A percentile compares a stretch with the other conserved stretches of the same genome.
These are phyloP conservation scores for Aspidoscelis tigris DNA, from an alignment of 2,113 vertebrate genomes.

Conservation along the genomic window DNA sequence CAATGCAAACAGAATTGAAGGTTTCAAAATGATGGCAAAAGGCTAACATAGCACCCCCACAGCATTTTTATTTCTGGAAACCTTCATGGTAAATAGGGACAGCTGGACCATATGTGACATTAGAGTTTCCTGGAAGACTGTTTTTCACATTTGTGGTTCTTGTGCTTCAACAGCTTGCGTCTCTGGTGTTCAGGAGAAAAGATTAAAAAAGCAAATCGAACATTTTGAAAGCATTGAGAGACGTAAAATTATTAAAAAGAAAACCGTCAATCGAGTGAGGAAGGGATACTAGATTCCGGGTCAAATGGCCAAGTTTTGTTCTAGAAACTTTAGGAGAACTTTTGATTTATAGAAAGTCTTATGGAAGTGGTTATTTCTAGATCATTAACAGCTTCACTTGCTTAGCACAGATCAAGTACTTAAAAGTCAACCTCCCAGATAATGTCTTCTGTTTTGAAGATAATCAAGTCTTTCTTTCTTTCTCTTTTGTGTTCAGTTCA, in stretches of 20 bases:
- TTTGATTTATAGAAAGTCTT: no score
- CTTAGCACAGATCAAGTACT: no score
- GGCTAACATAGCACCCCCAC: neutral
- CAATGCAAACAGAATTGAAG: constrained; percentile 11
- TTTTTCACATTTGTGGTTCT: neutral
- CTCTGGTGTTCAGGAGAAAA: neutral
- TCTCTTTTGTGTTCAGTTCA: no score
- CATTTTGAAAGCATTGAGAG: neutral
- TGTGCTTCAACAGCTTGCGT: neutral
- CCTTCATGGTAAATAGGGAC: neutral
- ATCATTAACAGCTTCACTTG: no score
- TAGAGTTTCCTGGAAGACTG: neutral
- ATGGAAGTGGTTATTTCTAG: no score
- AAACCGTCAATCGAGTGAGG: no score
- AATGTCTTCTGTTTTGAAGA: no score
- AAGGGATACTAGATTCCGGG: no score
- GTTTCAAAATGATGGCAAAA: neutral
- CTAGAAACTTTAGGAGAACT: no score
- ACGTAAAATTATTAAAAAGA: neutral
- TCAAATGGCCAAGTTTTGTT: no score
- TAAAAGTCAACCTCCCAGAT: no score
- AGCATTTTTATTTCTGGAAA: neutral
- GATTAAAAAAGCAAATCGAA: neutral
- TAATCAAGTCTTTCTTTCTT: neutral
- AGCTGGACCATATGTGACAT: neutral